Evolutionary conservation across 2,797 vertebrate genomes (phyloP).

Genomic region (Lepidocolaptes lacrymiger): DNA sequence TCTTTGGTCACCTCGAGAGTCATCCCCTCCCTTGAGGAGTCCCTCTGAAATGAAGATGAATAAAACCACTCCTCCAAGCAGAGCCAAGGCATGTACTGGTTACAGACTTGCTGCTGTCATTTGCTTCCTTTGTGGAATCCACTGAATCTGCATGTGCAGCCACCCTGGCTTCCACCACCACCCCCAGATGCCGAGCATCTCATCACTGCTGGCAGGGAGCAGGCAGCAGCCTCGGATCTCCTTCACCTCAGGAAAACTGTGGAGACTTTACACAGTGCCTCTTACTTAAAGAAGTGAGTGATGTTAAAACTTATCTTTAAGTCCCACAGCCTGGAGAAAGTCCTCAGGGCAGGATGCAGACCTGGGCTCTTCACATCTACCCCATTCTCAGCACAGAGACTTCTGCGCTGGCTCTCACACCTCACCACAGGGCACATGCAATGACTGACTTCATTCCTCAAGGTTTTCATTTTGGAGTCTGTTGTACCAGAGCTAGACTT

Average conservation of each 20-base stretch:
- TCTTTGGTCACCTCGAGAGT: not conserved
- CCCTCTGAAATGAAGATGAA: not conserved
- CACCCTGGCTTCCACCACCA: not conserved
- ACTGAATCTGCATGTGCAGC: rapidly evolving
- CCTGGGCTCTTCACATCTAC: not conserved
- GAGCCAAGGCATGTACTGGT: not conserved
- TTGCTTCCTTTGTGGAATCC: not conserved
- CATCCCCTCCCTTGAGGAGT: not conserved
- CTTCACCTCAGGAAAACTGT: not conserved
- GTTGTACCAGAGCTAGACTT: not conserved
- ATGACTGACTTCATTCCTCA: not conserved
- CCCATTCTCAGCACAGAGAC: not conserved
- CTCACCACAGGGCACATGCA: not conserved
- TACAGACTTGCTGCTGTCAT: rapidly evolving
- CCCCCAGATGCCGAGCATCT: rapidly evolving
- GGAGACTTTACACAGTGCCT: not conserved
- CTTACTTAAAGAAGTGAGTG: not conserved
- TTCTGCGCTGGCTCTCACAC: not conserved
- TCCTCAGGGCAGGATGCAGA: not conserved
- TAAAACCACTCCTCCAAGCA: not conserved
- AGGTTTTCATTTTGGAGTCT: not conserved
- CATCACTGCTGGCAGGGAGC: rapidly evolving
- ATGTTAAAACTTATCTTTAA: not conserved
- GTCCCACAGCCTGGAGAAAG: not conserved
- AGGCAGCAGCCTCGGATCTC: rapidly evolving